These are phyloP conservation scores for Enteromius anoplus DNA, from an alignment of 2,797 vertebrate genomes.

Conservation along the genomic window DNA sequence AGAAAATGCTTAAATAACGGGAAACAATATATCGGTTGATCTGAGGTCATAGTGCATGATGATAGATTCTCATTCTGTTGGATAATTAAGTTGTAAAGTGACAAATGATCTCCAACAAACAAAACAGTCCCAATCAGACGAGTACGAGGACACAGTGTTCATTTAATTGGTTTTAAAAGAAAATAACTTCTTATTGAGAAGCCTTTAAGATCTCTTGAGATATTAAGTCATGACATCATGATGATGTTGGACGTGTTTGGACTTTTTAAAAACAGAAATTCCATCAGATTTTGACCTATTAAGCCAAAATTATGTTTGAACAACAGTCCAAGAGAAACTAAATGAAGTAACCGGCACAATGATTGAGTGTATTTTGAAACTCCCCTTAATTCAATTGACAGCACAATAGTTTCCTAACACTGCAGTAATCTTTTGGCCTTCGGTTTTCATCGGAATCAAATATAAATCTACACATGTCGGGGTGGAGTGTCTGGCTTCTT, in stretches of 20 bases:
- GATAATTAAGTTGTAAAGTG: conserved; percentile 70
- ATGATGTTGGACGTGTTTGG: background rate
- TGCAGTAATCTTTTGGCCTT: conserved; percentile 38
- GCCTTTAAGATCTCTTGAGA: background rate
- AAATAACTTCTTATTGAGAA: background rate
- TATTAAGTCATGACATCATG: conserved; percentile 5
- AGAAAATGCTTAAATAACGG: too few relatives aligned
- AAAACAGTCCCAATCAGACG: conserved; percentile 46
- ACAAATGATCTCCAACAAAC: conserved; percentile 67
- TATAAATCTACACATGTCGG: conserved; percentile 33
- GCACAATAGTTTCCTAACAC: conserved; percentile 5
- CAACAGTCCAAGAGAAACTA: conserved; percentile 17
- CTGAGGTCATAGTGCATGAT: conserved; percentile 58
- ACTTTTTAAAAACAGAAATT: conserved; percentile 3
- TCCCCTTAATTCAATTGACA: conserved; percentile 25
- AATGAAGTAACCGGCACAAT: conserved; percentile 15
- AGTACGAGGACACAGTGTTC: conserved; percentile 50
- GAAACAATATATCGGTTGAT: too few relatives aligned
- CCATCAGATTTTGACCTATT: background rate
- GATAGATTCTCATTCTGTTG: conserved; percentile 72
- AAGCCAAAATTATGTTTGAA: conserved; percentile 6
- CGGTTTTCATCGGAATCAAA: conserved; percentile 33
- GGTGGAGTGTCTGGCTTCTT: conserved; percentile 38
- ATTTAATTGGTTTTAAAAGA: conserved; percentile 22
- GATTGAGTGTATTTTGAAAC: conserved; percentile 29